Evolutionary conservation across 2,113 vertebrate species (phyloP).

Genomic region (Clarias batrachus): DNA sequence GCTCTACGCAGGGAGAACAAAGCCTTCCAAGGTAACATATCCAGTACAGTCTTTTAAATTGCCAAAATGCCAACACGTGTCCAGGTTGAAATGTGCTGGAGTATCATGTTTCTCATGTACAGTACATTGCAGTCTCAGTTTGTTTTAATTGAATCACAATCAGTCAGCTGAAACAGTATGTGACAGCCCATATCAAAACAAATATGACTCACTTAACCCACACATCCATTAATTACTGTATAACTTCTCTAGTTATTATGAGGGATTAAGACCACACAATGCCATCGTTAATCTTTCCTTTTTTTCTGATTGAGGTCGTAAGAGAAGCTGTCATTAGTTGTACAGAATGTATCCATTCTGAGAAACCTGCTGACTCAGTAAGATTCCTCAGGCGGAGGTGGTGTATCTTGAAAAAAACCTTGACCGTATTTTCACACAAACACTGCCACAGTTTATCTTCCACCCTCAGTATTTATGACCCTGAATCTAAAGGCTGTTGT

Average conservation of each 20-base stretch:
- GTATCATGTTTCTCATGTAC: background rate
- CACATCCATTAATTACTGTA: slow-evolving; percentile 19
- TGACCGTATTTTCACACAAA: background rate
- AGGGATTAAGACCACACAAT: slow-evolving; percentile 9
- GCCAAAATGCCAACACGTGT: background rate
- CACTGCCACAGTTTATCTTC: background rate
- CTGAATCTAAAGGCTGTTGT: background rate
- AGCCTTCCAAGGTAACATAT: slow-evolving; percentile 70
- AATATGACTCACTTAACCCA: slow-evolving; percentile 13
- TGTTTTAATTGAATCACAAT: background rate
- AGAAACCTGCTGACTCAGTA: slow-evolving; percentile 19
- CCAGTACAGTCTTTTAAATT: background rate
- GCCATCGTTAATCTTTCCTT: slow-evolving; percentile 20
- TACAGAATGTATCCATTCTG: slow-evolving; percentile 12
- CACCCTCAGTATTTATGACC: background rate
- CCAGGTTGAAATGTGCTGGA: background rate
- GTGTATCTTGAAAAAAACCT: background rate
- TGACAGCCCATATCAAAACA: background rate
- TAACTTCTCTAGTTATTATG: slow-evolving; percentile 2
- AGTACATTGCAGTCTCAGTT: background rate
- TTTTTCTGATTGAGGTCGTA: slow-evolving; percentile 8
- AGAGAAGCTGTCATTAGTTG: slow-evolving; percentile 28
- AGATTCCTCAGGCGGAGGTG: slow-evolving; percentile 5
- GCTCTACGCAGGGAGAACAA: slow-evolving; percentile 74
- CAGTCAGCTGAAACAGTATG: slow-evolving; percentile 2